Percentiles rank a stretch among this genome's conserved stretches.
phyloP scores from a whole-genome alignment of 2,888 invertebrate genomes.

The Tiliacea aurago region DNA sequence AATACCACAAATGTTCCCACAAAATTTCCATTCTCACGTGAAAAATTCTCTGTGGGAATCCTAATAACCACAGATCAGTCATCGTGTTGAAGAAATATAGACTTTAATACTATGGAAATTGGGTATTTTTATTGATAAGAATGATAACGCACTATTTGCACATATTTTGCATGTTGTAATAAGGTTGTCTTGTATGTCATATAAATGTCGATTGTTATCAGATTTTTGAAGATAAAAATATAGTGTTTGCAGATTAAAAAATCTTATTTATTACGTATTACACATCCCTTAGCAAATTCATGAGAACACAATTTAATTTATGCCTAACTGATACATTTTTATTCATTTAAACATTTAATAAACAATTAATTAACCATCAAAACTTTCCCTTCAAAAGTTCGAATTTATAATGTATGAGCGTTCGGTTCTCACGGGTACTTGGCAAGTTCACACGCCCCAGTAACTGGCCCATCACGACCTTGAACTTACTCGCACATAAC shows the following conservation, averaged over 20 bases:
- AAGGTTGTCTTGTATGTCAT: constrained; percentile 11
- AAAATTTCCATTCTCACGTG: constrained; percentile 74
- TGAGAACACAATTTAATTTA: neutral
- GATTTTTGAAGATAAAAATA: neutral
- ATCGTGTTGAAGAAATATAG: constrained; percentile 23
- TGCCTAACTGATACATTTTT: neutral
- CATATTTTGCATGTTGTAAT: constrained; percentile 47
- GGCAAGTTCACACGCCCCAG: constrained; percentile 53
- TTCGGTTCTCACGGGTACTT: constrained; percentile 49
- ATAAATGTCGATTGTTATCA: constrained; percentile 29
- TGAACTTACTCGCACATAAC: constrained; percentile 34
- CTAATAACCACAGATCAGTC: constrained; percentile 13
- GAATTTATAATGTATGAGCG: constrained; percentile 3
- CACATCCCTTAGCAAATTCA: neutral
- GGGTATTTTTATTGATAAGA: constrained; percentile 1
- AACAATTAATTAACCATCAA: neutral
- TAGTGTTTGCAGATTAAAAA: neutral
- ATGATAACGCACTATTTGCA: constrained; percentile 22
- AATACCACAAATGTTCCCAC: constrained; percentile 70
- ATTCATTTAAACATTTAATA: neutral
- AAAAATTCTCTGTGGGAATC: constrained; percentile 70
- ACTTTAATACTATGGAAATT: neutral
- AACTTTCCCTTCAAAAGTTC: constrained; percentile 12
- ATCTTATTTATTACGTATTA: neutral
- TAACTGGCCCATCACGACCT: constrained; percentile 46